These are phyloP conservation scores for Pheosia tremula DNA, from an alignment of 2,888 invertebrate genomes.

Conservation along the genomic window DNA sequence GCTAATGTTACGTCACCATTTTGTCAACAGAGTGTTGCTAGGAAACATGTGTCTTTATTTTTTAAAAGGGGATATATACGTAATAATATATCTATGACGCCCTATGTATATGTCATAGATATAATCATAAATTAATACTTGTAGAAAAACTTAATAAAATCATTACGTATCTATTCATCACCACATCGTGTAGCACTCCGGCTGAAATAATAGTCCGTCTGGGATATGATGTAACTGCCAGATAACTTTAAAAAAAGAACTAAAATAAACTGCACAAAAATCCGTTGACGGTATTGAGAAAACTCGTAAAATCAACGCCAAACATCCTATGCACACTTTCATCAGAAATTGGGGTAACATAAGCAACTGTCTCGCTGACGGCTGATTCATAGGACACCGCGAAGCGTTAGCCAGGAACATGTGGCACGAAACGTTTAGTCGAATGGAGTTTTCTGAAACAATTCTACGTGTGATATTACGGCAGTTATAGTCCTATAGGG, in stretches of 20 bases:
- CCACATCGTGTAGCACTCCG: background rate
- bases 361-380: conserved; percentile 44
- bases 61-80: background rate
- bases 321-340: conserved; percentile 37
- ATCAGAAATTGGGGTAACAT: conserved; percentile 35
- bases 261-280: conserved; percentile 39
- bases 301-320: conserved; percentile 34
- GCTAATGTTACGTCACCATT: conserved; percentile 64
- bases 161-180: conserved; percentile 5
- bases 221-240: conserved; percentile 32
- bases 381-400: conserved; percentile 40
- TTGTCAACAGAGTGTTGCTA: conserved; percentile 27
- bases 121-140: too few species aligned
- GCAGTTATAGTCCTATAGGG: conserved; percentile 5
- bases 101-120: too few species aligned
- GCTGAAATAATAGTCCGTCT: conserved; percentile 29
- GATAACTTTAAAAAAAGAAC: conserved; percentile 27
- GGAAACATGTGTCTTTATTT: background rate
- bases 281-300: conserved; percentile 22
- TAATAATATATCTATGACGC: too few species aligned
- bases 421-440: conserved; percentile 27
- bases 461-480: conserved; percentile 25
- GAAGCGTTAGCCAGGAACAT: conserved; percentile 21
- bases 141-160: background rate
- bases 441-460: conserved; percentile 26